Conservation (phyloP, 92 coral and sea anemone species). For the Metridium senile region DNA sequence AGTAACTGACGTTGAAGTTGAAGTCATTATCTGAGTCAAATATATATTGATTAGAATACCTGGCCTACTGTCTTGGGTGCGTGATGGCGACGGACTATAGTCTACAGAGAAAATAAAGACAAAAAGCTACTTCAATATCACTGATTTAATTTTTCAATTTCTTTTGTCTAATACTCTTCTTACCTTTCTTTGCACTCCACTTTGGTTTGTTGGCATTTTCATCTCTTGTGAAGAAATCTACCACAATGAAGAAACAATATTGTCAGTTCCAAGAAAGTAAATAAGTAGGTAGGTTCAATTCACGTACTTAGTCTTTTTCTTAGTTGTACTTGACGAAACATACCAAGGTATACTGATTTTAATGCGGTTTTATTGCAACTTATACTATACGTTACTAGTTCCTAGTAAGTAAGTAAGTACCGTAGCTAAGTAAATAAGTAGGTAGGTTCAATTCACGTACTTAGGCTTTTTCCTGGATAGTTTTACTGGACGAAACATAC, state of each 20-base stretch:
- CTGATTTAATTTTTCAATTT: too few relatives aligned
- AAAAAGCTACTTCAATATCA: not conserved
- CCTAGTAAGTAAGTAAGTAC: too few relatives aligned
- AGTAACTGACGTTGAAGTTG: not conserved
- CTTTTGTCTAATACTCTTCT: too few relatives aligned
- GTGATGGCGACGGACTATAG: conserved; percentile 17
- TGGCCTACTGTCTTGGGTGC: conserved; percentile 12
- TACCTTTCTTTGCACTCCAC: conserved; percentile 26
- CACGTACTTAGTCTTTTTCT: too few relatives aligned
- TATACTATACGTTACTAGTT: not conserved
- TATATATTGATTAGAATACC: not conserved
- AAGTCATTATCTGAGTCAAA: not conserved
- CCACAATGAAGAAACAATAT: not conserved
- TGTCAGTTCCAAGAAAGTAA: not conserved
- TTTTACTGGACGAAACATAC: too few relatives aligned
- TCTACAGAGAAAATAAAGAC: not conserved
- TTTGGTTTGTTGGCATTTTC: conserved; percentile 8
- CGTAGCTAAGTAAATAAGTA: too few relatives aligned
- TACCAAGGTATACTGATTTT: too few relatives aligned
- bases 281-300: not conserved
- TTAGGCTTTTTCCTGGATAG: too few relatives aligned
- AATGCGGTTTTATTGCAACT: too few relatives aligned
- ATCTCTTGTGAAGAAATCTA: conserved; percentile 14
- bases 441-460: not conserved
- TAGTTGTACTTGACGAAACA: too few relatives aligned